Percentiles rank a stretch among this genome's conserved stretches.
These are phyloP conservation scores for Pocillopora grandis DNA, from an alignment of 92 coral and sea anemone genomes.

Conservation along the genomic window DNA sequence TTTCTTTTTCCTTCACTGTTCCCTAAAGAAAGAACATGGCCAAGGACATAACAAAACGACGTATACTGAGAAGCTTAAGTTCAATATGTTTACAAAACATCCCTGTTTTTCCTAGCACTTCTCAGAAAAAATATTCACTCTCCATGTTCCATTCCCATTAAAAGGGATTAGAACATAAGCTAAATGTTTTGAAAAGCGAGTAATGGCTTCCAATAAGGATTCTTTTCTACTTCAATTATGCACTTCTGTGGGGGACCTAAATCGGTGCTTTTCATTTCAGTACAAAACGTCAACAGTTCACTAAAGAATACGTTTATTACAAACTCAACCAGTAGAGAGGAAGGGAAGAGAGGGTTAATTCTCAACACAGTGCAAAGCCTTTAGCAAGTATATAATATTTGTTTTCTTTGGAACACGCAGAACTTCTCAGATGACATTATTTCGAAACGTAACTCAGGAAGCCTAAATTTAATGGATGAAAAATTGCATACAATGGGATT, in stretches of 20 bases:
- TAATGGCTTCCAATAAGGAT: constrained; percentile 15
- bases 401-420: not conserved
- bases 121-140: not conserved
- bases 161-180: constrained; percentile 36
- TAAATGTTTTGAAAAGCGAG: constrained; percentile 29
- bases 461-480: not conserved
- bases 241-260: constrained; percentile 3
- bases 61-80: not conserved
- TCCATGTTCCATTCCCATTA: constrained; percentile 19
- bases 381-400: not conserved
- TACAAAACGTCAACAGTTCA: constrained; percentile 11
- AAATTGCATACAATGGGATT: not conserved
- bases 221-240: constrained; percentile 20
- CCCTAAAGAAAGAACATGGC: not conserved
- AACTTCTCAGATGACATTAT: not conserved
- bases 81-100: not conserved
- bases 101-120: not conserved
- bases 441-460: constrained; percentile 3
- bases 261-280: constrained; percentile 9
- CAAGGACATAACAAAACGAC: not conserved
- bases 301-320: not conserved
- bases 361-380: not conserved
- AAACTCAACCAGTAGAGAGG: not conserved
- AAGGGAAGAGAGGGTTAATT: not conserved
- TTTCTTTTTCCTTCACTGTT: not conserved